Evolutionary conservation across 2,797 vertebrate genomes (phyloP).

Genomic region (Macropodus opercularis): DNA sequence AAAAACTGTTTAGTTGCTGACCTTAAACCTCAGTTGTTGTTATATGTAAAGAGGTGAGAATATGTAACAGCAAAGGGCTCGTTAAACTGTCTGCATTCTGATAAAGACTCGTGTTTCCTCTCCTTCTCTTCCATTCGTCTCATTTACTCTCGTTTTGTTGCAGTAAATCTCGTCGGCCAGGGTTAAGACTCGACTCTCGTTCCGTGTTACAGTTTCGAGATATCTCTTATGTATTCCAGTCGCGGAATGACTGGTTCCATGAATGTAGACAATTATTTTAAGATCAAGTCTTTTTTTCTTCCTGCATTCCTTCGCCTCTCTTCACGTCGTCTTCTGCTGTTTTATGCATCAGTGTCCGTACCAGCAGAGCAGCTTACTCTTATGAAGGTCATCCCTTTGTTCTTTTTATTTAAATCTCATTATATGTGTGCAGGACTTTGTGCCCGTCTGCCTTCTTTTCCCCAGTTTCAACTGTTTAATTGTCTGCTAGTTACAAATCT

Average conservation of each 20-base stretch:
- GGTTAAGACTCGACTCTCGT: constrained; percentile 13
- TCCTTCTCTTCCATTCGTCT: constrained; percentile 4
- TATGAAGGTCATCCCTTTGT: neutral
- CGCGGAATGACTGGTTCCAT: neutral
- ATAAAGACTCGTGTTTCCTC: constrained; percentile 13
- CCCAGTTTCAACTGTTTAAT: neutral
- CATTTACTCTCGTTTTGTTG: constrained; percentile 5
- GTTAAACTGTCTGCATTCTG: constrained; percentile 14
- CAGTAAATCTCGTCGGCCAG: constrained; percentile 25
- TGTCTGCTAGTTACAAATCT: neutral
- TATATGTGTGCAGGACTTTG: neutral
- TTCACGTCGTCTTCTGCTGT: neutral
- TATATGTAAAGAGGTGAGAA: constrained; percentile 24
- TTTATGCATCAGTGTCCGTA: neutral
- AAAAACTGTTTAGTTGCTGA: too few species aligned
- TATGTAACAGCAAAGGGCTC: constrained; percentile 9
- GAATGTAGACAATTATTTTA: neutral
- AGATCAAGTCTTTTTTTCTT: neutral
- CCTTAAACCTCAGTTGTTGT: too few species aligned
- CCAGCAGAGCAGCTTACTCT: neutral
- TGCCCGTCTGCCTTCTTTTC: too few species aligned
- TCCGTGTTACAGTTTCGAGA: constrained; percentile 11
- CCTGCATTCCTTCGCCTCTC: neutral
- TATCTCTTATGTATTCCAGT: constrained; percentile 1
- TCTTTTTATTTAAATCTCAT: neutral